Evolutionary conservation across 53 echinoderm and acorn worm genomes (phyloP).

Genomic region (Paracentrotus lividus): DNA sequence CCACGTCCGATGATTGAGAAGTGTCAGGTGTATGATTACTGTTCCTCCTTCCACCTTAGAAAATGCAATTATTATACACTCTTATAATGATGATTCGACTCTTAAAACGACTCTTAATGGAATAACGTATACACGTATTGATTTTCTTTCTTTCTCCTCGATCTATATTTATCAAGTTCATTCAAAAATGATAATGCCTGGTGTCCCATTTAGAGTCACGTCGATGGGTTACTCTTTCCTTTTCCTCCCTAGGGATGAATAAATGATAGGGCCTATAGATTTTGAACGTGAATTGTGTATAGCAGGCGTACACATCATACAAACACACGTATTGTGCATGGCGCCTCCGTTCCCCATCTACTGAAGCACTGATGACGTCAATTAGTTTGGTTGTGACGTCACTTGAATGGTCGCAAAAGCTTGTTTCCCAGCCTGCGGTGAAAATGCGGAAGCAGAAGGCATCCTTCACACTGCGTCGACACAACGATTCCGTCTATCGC

Average conservation of each 20-base stretch:
- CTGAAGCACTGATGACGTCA: conserved; percentile 54
- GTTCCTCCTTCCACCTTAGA: too few species aligned
- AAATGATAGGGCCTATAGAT: conserved; percentile 29
- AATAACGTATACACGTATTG: not conserved
- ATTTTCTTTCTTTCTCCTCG: conserved; percentile 4
- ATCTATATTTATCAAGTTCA: conserved; percentile 33
- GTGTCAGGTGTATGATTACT: too few species aligned
- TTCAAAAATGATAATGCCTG: conserved; percentile 15
- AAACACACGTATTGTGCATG: not conserved
- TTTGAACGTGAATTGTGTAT: conserved; percentile 1
- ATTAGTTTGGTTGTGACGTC: conserved; percentile 1
- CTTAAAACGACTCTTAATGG: not conserved
- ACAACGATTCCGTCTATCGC: not conserved
- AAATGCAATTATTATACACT: too few species aligned
- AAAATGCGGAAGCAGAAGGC: not conserved
- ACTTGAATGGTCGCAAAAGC: conserved; percentile 23
- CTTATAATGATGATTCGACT: too few species aligned
- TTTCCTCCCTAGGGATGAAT: not conserved
- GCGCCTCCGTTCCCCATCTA: conserved; percentile 15
- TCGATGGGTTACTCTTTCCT: not conserved
- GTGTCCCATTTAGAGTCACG: conserved; percentile 33
- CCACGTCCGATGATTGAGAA: too few species aligned
- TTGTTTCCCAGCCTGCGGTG: not conserved
- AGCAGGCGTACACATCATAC: not conserved
- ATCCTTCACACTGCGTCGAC: not conserved